These are phyloP conservation scores for Catamblyrhynchus diadema DNA, from an alignment of 2,797 vertebrate genomes.

Conservation along the genomic window DNA sequence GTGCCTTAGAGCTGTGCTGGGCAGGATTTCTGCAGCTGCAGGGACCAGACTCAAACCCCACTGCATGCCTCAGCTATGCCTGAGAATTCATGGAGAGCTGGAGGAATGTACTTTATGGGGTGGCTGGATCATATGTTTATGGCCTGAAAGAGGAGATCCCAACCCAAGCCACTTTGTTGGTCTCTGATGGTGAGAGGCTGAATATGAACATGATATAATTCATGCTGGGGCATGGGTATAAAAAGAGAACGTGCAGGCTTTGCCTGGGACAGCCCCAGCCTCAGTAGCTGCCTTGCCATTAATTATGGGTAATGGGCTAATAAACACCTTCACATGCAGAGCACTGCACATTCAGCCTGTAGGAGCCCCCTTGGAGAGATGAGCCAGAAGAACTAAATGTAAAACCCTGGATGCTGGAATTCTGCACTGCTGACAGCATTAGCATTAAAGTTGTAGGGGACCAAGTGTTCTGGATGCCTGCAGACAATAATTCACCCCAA, in stretches of 20 bases:
- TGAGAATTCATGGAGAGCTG: not conserved
- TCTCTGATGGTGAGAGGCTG: not conserved
- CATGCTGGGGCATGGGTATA: not conserved
- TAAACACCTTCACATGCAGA: not conserved
- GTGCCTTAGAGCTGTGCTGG: not conserved
- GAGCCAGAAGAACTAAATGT: not conserved
- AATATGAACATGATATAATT: not conserved
- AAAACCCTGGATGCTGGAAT: not conserved
- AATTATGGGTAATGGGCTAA: not conserved
- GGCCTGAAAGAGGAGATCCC: conserved; percentile 35
- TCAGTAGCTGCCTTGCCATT: not conserved
- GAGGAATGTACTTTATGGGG: not conserved
- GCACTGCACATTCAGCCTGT: not conserved
- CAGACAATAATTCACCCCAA: not conserved
- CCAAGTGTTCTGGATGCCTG: not conserved
- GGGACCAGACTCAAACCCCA: not conserved
- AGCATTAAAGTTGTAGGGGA: not conserved
- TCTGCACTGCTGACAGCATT: not conserved
- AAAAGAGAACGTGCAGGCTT: not conserved
- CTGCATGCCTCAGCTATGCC: not conserved
- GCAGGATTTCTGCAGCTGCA: not conserved
- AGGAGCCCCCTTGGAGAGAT: not conserved
- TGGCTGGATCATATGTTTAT: conserved; percentile 8
- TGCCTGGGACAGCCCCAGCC: not conserved
- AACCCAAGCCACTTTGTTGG: not conserved